Evolutionary conservation across 1,140 invertebrate genomes (phyloP).

Genomic region (Galleria mellonella): DNA sequence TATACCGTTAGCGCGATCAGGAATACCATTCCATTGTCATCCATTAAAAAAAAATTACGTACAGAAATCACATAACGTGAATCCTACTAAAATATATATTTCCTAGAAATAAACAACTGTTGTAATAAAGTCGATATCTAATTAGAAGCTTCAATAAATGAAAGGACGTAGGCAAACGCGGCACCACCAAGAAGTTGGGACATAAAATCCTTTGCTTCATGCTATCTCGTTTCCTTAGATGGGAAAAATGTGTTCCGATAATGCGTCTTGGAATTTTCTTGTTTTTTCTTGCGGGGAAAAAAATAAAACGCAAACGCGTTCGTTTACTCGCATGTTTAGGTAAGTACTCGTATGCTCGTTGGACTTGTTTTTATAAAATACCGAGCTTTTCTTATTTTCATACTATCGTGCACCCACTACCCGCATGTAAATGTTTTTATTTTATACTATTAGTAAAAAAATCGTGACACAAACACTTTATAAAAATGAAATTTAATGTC

Average conservation of each 20-base stretch:
- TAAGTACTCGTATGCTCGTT: not conserved
- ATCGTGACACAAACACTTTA: too few relatives aligned
- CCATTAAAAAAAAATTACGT: too few relatives aligned
- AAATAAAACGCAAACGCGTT: not conserved
- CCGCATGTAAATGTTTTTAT: too few relatives aligned
- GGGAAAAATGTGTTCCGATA: conserved; percentile 32
- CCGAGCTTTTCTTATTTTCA: too few relatives aligned
- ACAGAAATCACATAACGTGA: too few relatives aligned
- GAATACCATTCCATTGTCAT: too few relatives aligned
- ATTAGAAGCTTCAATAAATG: conserved; percentile 33
- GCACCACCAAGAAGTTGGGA: conserved; percentile 18
- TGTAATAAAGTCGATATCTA: conserved; percentile 14
- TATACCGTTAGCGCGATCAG: too few relatives aligned
- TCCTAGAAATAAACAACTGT: too few relatives aligned
- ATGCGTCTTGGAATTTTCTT: conserved; percentile 17
- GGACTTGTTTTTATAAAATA: not conserved
- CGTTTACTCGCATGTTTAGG: not conserved
- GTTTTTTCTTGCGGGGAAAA: conserved; percentile 9
- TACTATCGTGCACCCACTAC: not conserved
- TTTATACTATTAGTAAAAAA: too few relatives aligned
- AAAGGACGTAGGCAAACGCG: conserved; percentile 10
- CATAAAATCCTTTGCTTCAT: conserved; percentile 32
- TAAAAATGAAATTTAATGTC: too few relatives aligned
- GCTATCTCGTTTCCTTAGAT: conserved; percentile 25
- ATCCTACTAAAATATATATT: too few relatives aligned